These are phyloP conservation scores for Acanthoscelides obtectus DNA, from an alignment of 2,888 invertebrate species.

Conservation along the genomic window DNA sequence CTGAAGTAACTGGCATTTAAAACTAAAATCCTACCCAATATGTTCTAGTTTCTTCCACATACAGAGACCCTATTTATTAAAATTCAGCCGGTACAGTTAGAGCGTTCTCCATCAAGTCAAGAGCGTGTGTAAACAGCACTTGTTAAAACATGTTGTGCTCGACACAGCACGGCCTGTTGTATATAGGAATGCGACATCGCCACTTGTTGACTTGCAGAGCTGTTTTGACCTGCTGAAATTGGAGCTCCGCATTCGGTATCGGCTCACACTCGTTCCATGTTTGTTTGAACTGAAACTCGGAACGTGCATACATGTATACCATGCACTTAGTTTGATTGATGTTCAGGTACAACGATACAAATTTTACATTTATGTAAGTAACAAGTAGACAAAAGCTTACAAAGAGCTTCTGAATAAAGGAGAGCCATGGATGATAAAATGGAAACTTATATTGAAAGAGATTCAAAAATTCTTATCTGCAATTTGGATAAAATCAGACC, in stretches of 20 bases:
- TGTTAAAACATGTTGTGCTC: neutral
- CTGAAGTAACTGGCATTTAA: too few species aligned
- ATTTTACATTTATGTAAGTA: too few species aligned
- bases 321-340: too few species aligned
- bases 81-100: neutral
- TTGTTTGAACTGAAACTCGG: neutral
- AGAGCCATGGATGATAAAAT: too few species aligned
- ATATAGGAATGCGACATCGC: neutral
- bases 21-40: neutral
- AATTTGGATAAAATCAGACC: too few species aligned
- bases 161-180: neutral
- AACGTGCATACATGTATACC: neutral
- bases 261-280: neutral
- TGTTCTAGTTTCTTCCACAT: neutral
- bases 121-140: neutral
- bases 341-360: too few species aligned
- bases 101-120: neutral
- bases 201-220: neutral
- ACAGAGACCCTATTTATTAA: neutral
- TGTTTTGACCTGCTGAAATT: neutral
- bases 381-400: too few species aligned
- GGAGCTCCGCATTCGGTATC: neutral
- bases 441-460: too few species aligned
- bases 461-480: too few species aligned
- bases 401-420: too few species aligned